A percentile compares a stretch with the other conserved stretches of the same genome.
These are phyloP conservation scores for Chrysodeixis includens DNA, from an alignment of 2,888 invertebrate species.

Conservation along the genomic window DNA sequence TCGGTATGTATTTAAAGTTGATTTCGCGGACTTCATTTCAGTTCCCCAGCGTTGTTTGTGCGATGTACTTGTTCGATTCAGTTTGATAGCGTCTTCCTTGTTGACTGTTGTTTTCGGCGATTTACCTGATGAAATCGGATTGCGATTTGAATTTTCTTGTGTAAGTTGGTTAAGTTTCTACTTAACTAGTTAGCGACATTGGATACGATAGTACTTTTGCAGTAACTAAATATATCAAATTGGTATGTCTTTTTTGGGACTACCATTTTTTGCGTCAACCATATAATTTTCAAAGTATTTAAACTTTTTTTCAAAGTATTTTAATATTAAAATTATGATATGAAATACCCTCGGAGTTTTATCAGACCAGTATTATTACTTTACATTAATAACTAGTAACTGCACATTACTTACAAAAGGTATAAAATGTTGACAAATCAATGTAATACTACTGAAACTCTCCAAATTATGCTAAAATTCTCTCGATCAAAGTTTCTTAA, in stretches of 20 bases:
- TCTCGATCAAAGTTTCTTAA: slow-evolving; percentile 69
- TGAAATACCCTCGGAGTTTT: no score
- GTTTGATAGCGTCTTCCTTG: slow-evolving; percentile 47
- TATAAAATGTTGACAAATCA: no score
- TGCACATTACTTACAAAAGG: no score
- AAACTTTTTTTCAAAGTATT: no score
- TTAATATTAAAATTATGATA: no score
- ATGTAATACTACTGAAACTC: no score
- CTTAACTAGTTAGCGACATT: not conserved
- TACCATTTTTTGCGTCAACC: no score
- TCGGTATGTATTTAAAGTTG: slow-evolving; percentile 69
- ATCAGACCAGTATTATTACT: no score
- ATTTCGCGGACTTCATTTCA: slow-evolving; percentile 61
- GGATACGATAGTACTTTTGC: not conserved
- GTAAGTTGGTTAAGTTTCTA: not conserved
- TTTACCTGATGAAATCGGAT: slow-evolving; percentile 17
- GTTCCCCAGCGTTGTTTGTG: slow-evolving; percentile 54
- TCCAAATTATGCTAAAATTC: slow-evolving; percentile 68
- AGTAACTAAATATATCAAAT: not conserved
- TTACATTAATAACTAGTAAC: no score
- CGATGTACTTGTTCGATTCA: slow-evolving; percentile 46
- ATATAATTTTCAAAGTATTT: not conserved
- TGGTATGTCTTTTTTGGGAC: not conserved
- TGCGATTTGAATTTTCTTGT: slow-evolving; percentile 19
- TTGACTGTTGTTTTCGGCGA: slow-evolving; percentile 32